Percentiles rank a stretch among this genome's conserved stretches.
phyloP scores from a whole-genome alignment of 2,113 vertebrate genomes.

The Bos javanicus region DNA sequence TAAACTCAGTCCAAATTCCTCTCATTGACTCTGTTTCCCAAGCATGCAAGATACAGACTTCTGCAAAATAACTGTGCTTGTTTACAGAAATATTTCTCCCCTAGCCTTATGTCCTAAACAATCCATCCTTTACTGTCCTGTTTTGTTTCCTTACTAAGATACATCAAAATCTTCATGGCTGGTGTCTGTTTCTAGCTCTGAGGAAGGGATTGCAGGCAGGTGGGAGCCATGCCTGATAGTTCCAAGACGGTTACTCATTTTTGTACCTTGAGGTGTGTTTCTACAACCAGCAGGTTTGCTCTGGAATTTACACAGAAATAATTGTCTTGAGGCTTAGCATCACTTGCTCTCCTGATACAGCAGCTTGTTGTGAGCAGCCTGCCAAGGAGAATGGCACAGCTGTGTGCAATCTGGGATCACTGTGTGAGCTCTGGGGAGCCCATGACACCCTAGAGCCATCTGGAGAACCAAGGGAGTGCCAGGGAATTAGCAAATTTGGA shows the following conservation, averaged over 20 bases:
- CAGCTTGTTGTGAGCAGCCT: not conserved
- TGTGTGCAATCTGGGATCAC: not conserved
- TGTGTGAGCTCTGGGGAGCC: not conserved
- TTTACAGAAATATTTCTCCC: not conserved
- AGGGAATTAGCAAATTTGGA: slow-evolving; percentile 30
- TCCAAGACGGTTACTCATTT: not conserved
- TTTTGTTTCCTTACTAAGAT: not conserved
- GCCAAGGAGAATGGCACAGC: not conserved
- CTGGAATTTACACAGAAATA: not conserved
- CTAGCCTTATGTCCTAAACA: not conserved
- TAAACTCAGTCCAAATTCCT: not conserved
- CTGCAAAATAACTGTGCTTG: not conserved
- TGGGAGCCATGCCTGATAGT: not conserved
- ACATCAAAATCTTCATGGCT: not conserved
- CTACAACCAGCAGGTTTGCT: not conserved
- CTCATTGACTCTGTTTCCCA: not conserved
- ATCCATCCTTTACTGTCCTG: not conserved
- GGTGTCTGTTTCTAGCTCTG: not conserved
- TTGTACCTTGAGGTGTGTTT: not conserved
- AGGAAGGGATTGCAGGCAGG: not conserved
- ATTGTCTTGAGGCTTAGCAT: not conserved
- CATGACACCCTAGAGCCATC: not conserved
- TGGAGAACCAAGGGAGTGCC: not conserved
- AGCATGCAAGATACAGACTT: accelerated
- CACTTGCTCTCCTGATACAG: not conserved